Percentiles rank a stretch among this genome's conserved stretches.
Conservation (phyloP, 1,140 invertebrate genomes). For the Agraylea sexmaculata region DNA sequence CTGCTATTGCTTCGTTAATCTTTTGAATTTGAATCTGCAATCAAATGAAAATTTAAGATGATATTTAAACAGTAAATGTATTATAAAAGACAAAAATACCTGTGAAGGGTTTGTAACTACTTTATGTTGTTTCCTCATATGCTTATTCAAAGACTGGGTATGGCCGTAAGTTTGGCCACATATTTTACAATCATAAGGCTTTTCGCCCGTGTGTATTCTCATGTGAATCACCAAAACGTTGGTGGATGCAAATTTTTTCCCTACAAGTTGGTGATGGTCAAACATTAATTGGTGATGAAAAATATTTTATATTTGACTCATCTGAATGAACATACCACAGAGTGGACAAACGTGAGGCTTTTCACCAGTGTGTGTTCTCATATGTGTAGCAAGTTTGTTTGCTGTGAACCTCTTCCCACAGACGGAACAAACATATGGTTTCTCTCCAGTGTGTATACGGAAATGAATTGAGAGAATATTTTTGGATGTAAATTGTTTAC, state of each 20-base stretch:
- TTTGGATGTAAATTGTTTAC: constrained; percentile 41
- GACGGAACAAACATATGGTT: constrained; percentile 36
- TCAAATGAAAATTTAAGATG: neutral
- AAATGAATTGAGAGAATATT: constrained; percentile 27
- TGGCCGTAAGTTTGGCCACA: constrained; percentile 41
- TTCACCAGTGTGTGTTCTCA: constrained; percentile 36
- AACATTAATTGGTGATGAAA: neutral
- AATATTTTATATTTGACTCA: neutral
- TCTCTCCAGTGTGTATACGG: constrained; percentile 29
- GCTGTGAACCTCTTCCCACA: constrained; percentile 34
- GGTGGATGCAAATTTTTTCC: constrained; percentile 18
- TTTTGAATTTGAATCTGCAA: constrained; percentile 16
- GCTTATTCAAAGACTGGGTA: constrained; percentile 29
- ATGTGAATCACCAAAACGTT: constrained; percentile 38
- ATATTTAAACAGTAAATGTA: neutral
- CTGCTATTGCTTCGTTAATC: constrained; percentile 12
- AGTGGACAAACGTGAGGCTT: constrained; percentile 29
- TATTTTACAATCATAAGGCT: constrained; percentile 44
- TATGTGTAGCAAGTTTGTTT: constrained; percentile 36
- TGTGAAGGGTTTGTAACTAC: constrained; percentile 15
- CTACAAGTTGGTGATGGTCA: constrained; percentile 2
- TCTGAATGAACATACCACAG: constrained; percentile 24
- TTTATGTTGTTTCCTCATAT: constrained; percentile 24
- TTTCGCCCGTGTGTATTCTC: constrained; percentile 45
- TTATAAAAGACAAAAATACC: constrained; percentile 9